Percentiles rank a stretch among this genome's conserved stretches.
Evolutionary conservation across 23 tunicate genomes (phyloP).

Genomic region (Ascidia mentula): DNA sequence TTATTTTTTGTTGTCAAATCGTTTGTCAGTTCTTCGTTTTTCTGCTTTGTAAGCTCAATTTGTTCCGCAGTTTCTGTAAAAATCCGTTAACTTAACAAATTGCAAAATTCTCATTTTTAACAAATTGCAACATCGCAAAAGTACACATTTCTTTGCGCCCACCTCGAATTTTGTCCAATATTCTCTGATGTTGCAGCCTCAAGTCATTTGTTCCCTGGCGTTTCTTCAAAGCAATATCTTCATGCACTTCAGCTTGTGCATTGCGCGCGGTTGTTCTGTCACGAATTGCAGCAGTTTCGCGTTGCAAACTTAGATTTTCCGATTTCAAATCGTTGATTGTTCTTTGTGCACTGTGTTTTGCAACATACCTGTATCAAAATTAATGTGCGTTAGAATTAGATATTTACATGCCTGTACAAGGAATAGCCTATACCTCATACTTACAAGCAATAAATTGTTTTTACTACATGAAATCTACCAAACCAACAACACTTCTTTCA

Average conservation of each 20-base stretch:
- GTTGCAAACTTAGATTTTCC: conserved; percentile 36
- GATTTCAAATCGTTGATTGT: conserved; percentile 19
- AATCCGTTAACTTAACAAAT: too few species aligned
- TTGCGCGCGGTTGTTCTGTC: conserved; percentile 1
- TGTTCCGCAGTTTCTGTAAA: neutral
- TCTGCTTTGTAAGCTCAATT: neutral
- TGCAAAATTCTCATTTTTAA: too few species aligned
- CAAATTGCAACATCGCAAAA: neutral
- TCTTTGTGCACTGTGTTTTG: conserved; percentile 32
- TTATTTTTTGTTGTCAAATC: neutral
- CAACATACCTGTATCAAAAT: conserved; percentile 27
- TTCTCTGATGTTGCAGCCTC: neutral
- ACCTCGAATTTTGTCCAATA: neutral
- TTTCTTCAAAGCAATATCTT: conserved; percentile 1
- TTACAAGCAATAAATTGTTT: too few species aligned
- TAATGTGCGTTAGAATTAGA: too few species aligned
- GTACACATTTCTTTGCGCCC: neutral
- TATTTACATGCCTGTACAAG: too few species aligned
- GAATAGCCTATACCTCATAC: too few species aligned
- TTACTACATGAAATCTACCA: too few species aligned
- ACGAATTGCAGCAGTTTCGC: conserved; percentile 16
- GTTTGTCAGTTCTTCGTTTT: neutral
- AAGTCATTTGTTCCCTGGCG: neutral
- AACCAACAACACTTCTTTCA: too few species aligned
- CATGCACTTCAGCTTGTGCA: neutral